Evolutionary conservation across 2,888 invertebrate species (phyloP).

Genomic region (Eulithis prunata): DNA sequence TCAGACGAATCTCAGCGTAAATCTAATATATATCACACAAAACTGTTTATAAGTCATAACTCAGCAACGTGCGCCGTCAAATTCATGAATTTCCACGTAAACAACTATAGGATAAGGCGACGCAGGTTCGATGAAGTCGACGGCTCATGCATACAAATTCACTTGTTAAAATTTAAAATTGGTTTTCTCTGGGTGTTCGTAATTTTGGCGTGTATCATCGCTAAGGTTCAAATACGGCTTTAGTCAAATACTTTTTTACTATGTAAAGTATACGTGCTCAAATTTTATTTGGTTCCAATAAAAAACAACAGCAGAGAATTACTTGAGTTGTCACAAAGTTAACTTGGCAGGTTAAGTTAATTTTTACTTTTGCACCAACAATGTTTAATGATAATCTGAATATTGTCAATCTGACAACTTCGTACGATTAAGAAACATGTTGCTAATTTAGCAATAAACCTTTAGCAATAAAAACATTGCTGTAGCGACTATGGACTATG

Average conservation of each 20-base stretch:
- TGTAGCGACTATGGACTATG: no score
- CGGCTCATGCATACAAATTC: conserved; percentile 66
- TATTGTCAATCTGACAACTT: no score
- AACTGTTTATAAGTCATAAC: conserved; percentile 59
- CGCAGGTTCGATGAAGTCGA: conserved; percentile 56
- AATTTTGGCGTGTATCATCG: conserved; percentile 27
- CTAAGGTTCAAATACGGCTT: conserved; percentile 17
- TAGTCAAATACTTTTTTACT: conserved; percentile 5
- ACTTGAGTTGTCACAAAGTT: no score
- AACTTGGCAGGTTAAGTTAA: no score
- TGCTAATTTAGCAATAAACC: no score
- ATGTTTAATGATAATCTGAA: no score
- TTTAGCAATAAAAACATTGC: no score
- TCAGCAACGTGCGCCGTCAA: conserved; percentile 51
- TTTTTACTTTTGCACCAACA: no score
- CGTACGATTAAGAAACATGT: no score
- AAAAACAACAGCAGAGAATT: no score
- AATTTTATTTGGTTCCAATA: no score
- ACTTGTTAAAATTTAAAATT: conserved; percentile 63
- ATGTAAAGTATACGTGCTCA: no score
- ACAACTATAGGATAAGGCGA: conserved; percentile 56
- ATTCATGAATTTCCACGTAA: conserved; percentile 60
- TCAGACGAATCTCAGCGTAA: conserved; percentile 9
- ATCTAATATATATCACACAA: conserved; percentile 38
- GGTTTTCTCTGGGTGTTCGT: conserved; percentile 44